These are phyloP conservation scores for Cephus pygmeus DNA, from an alignment of 2,888 invertebrate species.

Conservation along the genomic window DNA sequence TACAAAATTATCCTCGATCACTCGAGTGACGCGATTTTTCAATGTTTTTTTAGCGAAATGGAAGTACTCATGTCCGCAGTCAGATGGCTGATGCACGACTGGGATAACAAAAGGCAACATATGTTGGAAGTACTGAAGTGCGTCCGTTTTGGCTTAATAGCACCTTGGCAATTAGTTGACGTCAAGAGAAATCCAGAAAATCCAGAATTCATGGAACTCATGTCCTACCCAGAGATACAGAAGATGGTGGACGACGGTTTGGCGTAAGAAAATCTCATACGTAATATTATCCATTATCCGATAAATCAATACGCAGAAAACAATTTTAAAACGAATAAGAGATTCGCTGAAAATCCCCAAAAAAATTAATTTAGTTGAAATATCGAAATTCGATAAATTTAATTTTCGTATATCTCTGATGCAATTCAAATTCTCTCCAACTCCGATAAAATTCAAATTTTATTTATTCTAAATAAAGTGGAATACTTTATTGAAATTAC, in stretches of 20 bases:
- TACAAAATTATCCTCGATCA: neutral
- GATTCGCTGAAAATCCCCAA: neutral
- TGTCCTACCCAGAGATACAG: slow-evolving; percentile 75
- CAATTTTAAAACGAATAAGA: neutral
- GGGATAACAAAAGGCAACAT: slow-evolving; percentile 71
- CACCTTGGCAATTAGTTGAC: slow-evolving; percentile 84
- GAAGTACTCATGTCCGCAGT: slow-evolving; percentile 85
- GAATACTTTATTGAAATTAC: neutral
- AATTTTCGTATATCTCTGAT: neutral
- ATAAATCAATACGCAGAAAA: neutral
- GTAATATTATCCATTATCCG: neutral
- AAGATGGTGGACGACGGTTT: slow-evolving; percentile 85
- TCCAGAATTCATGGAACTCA: slow-evolving; percentile 77
- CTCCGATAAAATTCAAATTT: neutral
- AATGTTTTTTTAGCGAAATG: slow-evolving; percentile 70
- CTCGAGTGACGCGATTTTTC: slow-evolving; percentile 1
- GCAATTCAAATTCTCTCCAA: neutral
- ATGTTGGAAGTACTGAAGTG: slow-evolving; percentile 75
- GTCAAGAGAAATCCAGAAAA: slow-evolving; percentile 80
- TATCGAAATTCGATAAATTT: neutral
- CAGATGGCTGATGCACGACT: slow-evolving; percentile 81
- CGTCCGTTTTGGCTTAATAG: slow-evolving; percentile 82
- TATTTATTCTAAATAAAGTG: neutral
- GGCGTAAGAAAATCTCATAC: slow-evolving; percentile 69
- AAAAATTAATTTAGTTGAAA: neutral